Evolutionary conservation across 1,140 invertebrate genomes (phyloP).

Genomic region (Aphelenchoides avenae): DNA sequence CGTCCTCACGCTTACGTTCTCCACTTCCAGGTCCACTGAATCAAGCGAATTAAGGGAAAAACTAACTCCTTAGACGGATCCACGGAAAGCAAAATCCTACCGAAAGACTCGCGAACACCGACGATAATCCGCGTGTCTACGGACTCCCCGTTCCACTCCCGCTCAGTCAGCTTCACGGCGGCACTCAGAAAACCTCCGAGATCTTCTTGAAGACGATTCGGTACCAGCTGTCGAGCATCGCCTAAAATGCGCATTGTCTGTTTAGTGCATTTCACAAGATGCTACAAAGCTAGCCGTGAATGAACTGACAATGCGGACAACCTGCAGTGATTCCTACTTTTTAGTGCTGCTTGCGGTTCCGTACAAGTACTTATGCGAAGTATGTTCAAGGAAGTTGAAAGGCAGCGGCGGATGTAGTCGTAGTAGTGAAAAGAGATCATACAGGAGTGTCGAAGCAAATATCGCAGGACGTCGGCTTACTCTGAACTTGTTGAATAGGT

Average conservation of each 20-base stretch:
- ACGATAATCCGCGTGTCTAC: constrained; percentile 35
- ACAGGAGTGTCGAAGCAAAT: too few species aligned
- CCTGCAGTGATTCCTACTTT: constrained; percentile 5
- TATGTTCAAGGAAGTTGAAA: constrained; percentile 42
- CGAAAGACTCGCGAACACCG: constrained; percentile 43
- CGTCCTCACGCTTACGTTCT: too few species aligned
- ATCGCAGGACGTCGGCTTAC: constrained; percentile 41
- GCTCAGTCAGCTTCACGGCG: constrained; percentile 39
- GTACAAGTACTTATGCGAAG: background rate
- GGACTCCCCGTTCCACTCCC: constrained; percentile 36
- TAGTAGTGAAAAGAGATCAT: too few species aligned
- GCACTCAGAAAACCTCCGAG: constrained; percentile 28
- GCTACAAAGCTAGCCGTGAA: background rate
- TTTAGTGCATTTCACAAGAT: too few species aligned
- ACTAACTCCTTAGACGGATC: too few species aligned
- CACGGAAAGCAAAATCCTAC: constrained; percentile 13
- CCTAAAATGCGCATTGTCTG: constrained; percentile 10
- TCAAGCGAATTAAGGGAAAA: background rate
- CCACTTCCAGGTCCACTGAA: constrained; percentile 20
- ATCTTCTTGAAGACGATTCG: constrained; percentile 30
- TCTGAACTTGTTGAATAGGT: constrained; percentile 77
- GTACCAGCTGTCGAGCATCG: constrained; percentile 38
- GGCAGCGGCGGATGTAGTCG: constrained; percentile 40
- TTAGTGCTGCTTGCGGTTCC: background rate
- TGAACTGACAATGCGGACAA: constrained; percentile 2